A percentile compares a stretch with the other conserved stretches of the same genome.
These are phyloP conservation scores for Polydrusus pterygomalis DNA, from an alignment of 2,888 invertebrate genomes.

Conservation along the genomic window DNA sequence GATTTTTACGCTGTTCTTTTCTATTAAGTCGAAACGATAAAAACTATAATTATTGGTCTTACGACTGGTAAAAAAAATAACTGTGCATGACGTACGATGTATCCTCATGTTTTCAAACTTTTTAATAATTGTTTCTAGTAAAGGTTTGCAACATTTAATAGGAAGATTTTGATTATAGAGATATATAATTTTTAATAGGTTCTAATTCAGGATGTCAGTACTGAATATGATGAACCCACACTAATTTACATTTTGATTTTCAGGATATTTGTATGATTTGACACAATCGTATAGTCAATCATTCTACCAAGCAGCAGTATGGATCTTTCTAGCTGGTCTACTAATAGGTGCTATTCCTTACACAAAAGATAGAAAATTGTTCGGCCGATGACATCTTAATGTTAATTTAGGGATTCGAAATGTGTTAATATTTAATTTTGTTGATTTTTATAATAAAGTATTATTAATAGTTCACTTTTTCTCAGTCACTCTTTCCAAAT, in stretches of 20 bases:
- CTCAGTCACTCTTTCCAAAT: background rate
- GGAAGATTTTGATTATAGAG: too few species aligned
- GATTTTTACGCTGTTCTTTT: too few species aligned
- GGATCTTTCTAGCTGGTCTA: constrained; percentile 86
- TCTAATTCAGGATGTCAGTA: too few species aligned
- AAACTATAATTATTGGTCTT: too few species aligned
- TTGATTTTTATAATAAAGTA: constrained; percentile 27
- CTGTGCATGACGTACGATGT: too few species aligned
- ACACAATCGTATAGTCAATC: constrained; percentile 85
- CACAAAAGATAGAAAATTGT: constrained; percentile 80
- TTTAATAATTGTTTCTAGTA: too few species aligned
- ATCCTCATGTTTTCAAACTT: too few species aligned
- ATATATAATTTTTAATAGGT: too few species aligned
- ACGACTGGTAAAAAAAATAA: too few species aligned
- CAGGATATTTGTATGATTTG: constrained; percentile 78
- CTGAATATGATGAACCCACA: too few species aligned
- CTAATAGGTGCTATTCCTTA: constrained; percentile 80
- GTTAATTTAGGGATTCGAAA: constrained; percentile 1
- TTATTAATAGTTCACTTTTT: background rate
- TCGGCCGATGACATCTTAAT: constrained; percentile 72
- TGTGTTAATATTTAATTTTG: constrained; percentile 24
- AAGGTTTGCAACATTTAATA: too few species aligned
- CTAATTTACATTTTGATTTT: background rate
- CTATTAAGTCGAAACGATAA: too few species aligned
- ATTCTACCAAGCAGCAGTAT: constrained; percentile 87